Percentiles rank a stretch among this genome's conserved stretches.
These are phyloP conservation scores for Holacanthus passer DNA, from an alignment of 2,113 vertebrate genomes.

Conservation along the genomic window DNA sequence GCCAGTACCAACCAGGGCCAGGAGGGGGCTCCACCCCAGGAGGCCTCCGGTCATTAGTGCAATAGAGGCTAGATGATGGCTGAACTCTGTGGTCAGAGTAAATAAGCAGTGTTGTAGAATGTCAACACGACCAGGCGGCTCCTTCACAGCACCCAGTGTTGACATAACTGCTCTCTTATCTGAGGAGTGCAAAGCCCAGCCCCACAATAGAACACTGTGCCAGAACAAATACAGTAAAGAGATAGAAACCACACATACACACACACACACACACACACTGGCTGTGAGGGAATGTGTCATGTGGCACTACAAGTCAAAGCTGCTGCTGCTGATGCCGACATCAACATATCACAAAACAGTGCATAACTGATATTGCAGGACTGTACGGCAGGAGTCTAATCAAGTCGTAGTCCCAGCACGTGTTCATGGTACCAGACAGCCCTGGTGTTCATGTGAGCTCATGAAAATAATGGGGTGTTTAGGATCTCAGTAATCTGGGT, in stretches of 20 bases:
- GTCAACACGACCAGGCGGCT: constrained; percentile 78
- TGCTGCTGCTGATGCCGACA: background rate
- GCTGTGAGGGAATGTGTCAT: constrained; percentile 56
- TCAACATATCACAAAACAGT: constrained; percentile 14
- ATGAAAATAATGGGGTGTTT: constrained; percentile 56
- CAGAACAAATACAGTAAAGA: constrained; percentile 80
- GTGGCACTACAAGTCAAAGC: constrained; percentile 21
- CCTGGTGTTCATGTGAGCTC: constrained; percentile 47
- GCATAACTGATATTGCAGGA: constrained; percentile 10
- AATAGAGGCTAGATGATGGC: constrained; percentile 62
- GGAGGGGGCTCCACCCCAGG: constrained; percentile 65
- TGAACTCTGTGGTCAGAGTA: constrained; percentile 77
- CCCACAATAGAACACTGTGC: constrained; percentile 71
- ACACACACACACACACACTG: constrained; percentile 38
- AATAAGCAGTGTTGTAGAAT: constrained; percentile 78
- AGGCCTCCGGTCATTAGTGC: constrained; percentile 63
- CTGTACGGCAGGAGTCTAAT: background rate
- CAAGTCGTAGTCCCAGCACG: background rate
- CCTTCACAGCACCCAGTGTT: constrained; percentile 79
- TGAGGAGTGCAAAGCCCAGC: constrained; percentile 69
- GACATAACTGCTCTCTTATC: constrained; percentile 82
- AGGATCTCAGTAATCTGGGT: constrained; percentile 49
- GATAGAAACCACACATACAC: constrained; percentile 56
- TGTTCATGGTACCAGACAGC: constrained; percentile 14
- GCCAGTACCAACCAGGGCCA: constrained; percentile 50